phyloP scores from a whole-genome alignment of 2,113 vertebrate genomes.

The Emydura subglobosa region DNA sequence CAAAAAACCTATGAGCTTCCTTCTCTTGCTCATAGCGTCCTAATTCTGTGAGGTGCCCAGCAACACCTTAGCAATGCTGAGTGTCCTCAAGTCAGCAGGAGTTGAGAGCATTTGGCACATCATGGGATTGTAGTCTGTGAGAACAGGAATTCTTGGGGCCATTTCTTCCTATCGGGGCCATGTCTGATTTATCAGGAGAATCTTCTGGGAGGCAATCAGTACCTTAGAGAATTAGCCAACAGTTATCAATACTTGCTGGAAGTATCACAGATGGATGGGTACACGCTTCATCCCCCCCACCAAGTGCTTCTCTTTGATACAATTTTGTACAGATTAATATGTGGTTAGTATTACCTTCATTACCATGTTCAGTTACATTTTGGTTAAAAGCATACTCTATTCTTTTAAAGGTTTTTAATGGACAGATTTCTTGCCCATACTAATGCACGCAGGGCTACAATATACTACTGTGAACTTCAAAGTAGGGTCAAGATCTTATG shows the following conservation, averaged over 20 bases:
- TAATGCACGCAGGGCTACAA: not conserved
- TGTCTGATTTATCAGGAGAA: not conserved
- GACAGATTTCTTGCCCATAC: not conserved
- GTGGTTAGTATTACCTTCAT: not conserved
- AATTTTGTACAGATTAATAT: not conserved
- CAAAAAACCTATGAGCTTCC: not conserved
- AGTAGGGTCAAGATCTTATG: accelerated
- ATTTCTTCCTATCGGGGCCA: not conserved
- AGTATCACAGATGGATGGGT: not conserved
- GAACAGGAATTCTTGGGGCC: not conserved
- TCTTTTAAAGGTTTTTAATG: not conserved
- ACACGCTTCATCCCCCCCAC: not conserved
- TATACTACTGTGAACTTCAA: not conserved
- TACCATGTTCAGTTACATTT: not conserved
- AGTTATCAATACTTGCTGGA: not conserved
- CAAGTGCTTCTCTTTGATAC: not conserved
- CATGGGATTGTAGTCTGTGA: not conserved
- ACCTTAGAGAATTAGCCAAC: not conserved
- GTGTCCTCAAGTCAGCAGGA: not conserved
- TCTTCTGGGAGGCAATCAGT: not conserved
- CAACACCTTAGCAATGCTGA: not conserved
- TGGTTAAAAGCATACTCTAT: not conserved
- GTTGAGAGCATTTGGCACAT: not conserved
- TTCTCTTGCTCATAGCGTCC: not conserved
- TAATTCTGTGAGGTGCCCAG: accelerated